Evolutionary conservation across 2,113 vertebrate genomes (phyloP), one percentile per base, ranked within the genome.

Genomic region (Turdus rufiventris): DNA sequence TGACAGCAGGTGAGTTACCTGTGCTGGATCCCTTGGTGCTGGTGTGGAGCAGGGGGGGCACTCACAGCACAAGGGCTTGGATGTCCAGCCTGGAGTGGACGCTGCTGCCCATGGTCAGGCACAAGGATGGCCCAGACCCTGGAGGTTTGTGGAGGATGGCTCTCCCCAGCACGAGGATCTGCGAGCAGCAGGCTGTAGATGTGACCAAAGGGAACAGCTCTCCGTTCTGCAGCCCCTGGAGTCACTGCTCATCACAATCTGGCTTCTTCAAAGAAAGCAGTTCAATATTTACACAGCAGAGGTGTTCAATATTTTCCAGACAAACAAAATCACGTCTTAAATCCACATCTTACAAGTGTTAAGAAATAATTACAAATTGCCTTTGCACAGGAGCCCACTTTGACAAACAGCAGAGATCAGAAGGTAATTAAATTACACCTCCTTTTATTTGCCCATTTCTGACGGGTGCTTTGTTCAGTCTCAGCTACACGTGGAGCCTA

Each of bases 41-140:
- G 57, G 3, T 10, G 20, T 17, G 23, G 26, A 45, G 57, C 20
- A 14, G 56, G 16, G 62, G 42, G 21, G 15, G n/a, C 17, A 85
- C 24, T 9, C 98, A 99, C 98, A 99, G 94, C 75, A 99, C 98
- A 79, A 98, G 98, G 98, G 98, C 85, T 98, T 97, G 95, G 84
- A 98, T 99, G 96, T 99, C 98, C 70, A 99, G 96, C 4, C 98
- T 98, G 0, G 98, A 99, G 95, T 98, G 98, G 86, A 98, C 98
- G 82, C 98, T 98, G 97, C 99, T 99, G 88, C 98, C 98, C 0
- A 98, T 98, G 7, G 98, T 98, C 92, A 38, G 97, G n/a, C 98
- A 98, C 50, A 98, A 96, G 95, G 99, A 99, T 83, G 99, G 97
- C 54, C 98, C 98, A 0, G 98, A 98, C 98, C 79, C 98, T 97